Evolutionary conservation across 2,113 vertebrate species (phyloP), one percentile per base, ranked within the genome.

Genomic region (Pelodiscus sinensis): DNA sequence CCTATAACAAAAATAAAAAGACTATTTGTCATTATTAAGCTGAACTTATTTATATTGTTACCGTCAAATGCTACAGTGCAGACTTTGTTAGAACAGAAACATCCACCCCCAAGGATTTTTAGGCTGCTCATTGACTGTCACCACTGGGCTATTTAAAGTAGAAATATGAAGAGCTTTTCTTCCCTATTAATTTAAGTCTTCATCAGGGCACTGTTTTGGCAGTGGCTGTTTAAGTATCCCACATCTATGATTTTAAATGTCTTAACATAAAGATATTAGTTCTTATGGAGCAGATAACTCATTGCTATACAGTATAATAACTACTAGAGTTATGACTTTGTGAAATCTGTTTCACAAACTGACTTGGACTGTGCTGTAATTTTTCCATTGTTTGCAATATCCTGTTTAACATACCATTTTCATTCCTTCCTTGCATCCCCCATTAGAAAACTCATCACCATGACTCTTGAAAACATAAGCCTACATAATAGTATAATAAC

Each of bases 281-380:
- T 44, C 10, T 83, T 65, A 16, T 62, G 38, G 51, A 83, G 56
- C 25, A 18, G 75, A 6, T 58, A 35, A 12, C 19, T 0, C 0
- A 2, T n/a, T 0, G 60, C 4, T 0, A 16, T 57, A 1, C 0
- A 1, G 75, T 58, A 38, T 75, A 84, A 62, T 57, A 12, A 3
- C 11, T 31, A 2, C 7, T 44, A 14, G 31, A 21, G 65, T 15
- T 75, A 11, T 3, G 8, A n/a, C 60, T 81, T 24, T 68, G 25
- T 62, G 9, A 54, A 58, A 58, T 7, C 8, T 19, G 57, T 65
- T 24, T 19, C 77, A 38, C 18, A 91, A 25, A 60, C 18, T 44
- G 24, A 56, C 2, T 80, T 52, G 52, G 88, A 79, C 77, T 71
- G 27, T 27, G 50, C 87, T 89, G 62, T 38, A 35, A 62, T 51